Evolutionary conservation across 2,113 vertebrate genomes (phyloP).

Genomic region (Pangasianodon hypophthalmus): DNA sequence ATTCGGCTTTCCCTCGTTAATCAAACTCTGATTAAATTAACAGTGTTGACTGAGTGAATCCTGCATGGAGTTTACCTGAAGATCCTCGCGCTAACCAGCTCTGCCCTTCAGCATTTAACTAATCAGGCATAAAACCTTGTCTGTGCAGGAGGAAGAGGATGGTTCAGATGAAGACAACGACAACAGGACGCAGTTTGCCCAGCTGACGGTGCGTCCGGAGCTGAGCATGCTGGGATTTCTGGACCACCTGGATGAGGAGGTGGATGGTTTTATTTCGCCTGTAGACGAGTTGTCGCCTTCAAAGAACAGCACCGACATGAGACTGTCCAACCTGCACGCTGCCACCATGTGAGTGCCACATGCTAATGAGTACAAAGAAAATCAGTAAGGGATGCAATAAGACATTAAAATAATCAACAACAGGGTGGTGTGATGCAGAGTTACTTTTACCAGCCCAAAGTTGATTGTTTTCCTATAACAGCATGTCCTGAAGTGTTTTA

Average conservation of each 20-base stretch:
- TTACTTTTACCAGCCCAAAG: background rate
- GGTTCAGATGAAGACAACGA: conserved; percentile 86
- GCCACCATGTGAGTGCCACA: conserved; percentile 84
- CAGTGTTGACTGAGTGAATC: conserved; percentile 8
- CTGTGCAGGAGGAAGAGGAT: conserved; percentile 87
- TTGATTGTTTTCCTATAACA: background rate
- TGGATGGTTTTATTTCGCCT: conserved; percentile 90
- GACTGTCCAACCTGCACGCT: conserved; percentile 92
- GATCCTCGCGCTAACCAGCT: background rate
- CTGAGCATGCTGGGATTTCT: conserved; percentile 82
- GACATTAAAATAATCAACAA: background rate
- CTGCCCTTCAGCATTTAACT: background rate
- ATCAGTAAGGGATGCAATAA: background rate
- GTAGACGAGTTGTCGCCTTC: conserved; percentile 87
- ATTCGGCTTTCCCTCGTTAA: background rate
- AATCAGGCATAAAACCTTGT: background rate
- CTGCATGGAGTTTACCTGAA: background rate
- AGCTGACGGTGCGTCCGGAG: conserved; percentile 76
- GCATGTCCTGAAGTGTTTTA: background rate
- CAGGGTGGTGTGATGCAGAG: background rate
- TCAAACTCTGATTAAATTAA: conserved; percentile 11
- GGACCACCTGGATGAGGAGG: conserved; percentile 87
- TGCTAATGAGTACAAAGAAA: background rate
- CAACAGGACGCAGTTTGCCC: conserved; percentile 74
- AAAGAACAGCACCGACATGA: conserved; percentile 82